These are phyloP conservation scores for Peromyscus attwateri DNA, from an alignment of 2,797 vertebrate species.

Conservation along the genomic window DNA sequence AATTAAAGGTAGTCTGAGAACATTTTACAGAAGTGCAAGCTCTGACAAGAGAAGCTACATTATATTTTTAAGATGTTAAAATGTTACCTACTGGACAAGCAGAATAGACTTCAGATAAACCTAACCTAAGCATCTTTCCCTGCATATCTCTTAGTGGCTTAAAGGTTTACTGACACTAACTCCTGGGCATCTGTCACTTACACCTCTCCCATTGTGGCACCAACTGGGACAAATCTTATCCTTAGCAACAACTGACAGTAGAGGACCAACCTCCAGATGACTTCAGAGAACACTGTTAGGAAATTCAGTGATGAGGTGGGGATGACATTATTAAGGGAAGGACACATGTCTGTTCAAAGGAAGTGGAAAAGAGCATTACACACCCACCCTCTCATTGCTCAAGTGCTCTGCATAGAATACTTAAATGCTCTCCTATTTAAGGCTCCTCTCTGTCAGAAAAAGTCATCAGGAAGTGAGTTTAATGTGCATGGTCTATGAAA, in stretches of 20 bases:
- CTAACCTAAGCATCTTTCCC: background rate
- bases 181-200: background rate
- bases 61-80: background rate
- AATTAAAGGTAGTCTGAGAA: background rate
- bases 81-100: background rate
- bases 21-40: background rate
- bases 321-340: background rate
- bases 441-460: background rate
- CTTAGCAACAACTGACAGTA: background rate
- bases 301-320: background rate
- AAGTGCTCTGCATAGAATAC: background rate
- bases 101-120: background rate
- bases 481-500: background rate
- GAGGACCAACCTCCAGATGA: background rate
- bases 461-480: background rate
- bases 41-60: background rate
- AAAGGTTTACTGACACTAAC: background rate
- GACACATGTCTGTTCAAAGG: background rate
- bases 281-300: background rate
- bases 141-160: background rate
- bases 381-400: background rate
- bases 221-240: background rate
- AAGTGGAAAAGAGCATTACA: background rate
- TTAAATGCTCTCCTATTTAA: background rate
- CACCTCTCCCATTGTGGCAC: background rate